Evolutionary conservation across 2,888 invertebrate genomes (phyloP).

Genomic region (Lissocephala sabroskyi): DNA sequence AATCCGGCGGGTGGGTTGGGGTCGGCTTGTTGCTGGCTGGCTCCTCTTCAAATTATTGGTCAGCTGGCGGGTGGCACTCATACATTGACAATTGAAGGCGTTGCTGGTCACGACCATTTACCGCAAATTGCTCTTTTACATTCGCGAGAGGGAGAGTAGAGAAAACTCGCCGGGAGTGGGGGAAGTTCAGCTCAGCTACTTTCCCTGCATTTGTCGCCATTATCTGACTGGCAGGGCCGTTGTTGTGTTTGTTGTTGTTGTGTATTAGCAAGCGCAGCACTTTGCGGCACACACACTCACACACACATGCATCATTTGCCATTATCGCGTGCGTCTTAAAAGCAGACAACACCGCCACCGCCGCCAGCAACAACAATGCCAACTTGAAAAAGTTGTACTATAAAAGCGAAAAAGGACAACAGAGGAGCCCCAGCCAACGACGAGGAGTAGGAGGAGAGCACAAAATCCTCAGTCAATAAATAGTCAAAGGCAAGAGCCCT

Average conservation of each 20-base stretch:
- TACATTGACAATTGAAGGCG: conserved; percentile 35
- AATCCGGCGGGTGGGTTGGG: too few relatives aligned
- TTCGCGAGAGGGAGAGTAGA: too few relatives aligned
- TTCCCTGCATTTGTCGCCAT: conserved; percentile 27
- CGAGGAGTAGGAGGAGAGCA: too few relatives aligned
- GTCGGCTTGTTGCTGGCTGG: too few relatives aligned
- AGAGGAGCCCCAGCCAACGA: too few relatives aligned
- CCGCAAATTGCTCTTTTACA: conserved; percentile 43
- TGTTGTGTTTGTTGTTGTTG: conserved; percentile 30
- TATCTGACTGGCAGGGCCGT: conserved; percentile 26
- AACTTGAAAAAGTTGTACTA: conserved; percentile 55
- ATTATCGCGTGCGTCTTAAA: conserved; percentile 58
- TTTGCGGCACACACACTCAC: conserved; percentile 14
- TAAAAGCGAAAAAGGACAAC: conserved; percentile 56
- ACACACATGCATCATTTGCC: conserved; percentile 42
- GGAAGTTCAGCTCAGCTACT: too few relatives aligned
- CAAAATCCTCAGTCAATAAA: conserved; percentile 54
- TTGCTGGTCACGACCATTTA: conserved; percentile 41
- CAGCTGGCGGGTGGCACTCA: too few relatives aligned
- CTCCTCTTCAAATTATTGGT: too few relatives aligned
- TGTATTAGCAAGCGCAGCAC: neutral
- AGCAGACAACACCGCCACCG: conserved; percentile 39
- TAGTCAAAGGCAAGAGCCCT: conserved; percentile 45
- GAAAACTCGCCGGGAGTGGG: too few relatives aligned
- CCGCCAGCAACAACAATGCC: conserved; percentile 10